Conservation (phyloP, 1,140 invertebrate species). For the Caerostris darwini region DNA sequence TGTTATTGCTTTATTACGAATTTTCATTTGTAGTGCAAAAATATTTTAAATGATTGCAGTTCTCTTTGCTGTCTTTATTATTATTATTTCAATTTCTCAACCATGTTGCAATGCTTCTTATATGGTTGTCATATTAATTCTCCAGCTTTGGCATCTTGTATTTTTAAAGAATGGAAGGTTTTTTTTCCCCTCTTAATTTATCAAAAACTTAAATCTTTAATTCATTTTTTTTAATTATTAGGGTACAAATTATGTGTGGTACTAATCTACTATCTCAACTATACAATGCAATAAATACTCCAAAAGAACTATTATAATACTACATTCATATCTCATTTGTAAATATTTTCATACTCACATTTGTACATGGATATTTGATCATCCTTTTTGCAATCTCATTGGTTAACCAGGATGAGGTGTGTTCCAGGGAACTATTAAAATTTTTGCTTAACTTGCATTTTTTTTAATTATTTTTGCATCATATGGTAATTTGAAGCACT, state of each 20-base stretch:
- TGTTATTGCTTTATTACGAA: no score
- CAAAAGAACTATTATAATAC: background rate
- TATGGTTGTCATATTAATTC: no score
- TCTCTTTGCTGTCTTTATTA: no score
- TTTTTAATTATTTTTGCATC: constrained; percentile 14
- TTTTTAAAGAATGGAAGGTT: no score
- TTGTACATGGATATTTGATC: background rate
- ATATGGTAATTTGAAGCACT: constrained; percentile 14
- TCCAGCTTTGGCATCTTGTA: no score
- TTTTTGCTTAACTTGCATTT: constrained; percentile 24
- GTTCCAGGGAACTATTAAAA: background rate
- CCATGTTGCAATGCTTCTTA: no score
- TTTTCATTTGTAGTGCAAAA: no score
- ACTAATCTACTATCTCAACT: background rate
- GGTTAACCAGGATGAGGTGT: background rate
- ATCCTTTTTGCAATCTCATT: background rate
- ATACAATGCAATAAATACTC: no score
- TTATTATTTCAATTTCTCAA: no score
- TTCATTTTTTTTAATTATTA: background rate
- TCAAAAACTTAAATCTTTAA: no score
- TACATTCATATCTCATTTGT: background rate
- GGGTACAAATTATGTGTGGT: background rate
- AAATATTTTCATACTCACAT: background rate
- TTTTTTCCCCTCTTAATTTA: no score
- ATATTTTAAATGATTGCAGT: no score